Percentiles rank a stretch among this genome's conserved stretches.
These are phyloP conservation scores for Strigamia transsilvanica DNA, from an alignment of 2,888 invertebrate genomes.

Conservation along the genomic window DNA sequence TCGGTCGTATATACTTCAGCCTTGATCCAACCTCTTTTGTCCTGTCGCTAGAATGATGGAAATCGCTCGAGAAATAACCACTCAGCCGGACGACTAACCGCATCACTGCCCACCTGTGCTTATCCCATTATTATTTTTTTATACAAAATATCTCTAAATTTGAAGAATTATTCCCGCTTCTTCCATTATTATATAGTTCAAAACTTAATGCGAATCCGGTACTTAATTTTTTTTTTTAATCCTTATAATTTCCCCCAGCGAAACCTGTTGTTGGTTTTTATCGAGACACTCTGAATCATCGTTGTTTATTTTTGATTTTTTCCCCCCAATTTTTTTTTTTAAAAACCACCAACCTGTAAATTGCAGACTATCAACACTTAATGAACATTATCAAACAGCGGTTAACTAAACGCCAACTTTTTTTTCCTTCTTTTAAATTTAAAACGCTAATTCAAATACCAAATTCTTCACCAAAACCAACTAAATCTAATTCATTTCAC, in stretches of 20 bases:
- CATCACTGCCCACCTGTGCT: conserved; percentile 30
- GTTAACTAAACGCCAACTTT: conserved; percentile 1
- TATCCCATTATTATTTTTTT: conserved; percentile 9
- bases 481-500: neutral
- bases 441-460: neutral
- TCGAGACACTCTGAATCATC: neutral
- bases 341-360: conserved; percentile 5
- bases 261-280: neutral
- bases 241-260: neutral
- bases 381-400: neutral
- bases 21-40: conserved; percentile 27
- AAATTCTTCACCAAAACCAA: neutral
- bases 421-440: neutral
- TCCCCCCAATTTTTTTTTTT: neutral
- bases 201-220: conserved; percentile 11
- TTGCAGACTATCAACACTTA: conserved; percentile 24
- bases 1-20: conserved; percentile 38
- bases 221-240: neutral
- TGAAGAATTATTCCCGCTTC: neutral
- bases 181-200: conserved; percentile 18
- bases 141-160: conserved; percentile 7
- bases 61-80: conserved; percentile 39
- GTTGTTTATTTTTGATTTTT: conserved; percentile 4
- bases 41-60: conserved; percentile 33
- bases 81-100: conserved; percentile 35